Percentiles rank a stretch among this genome's conserved stretches.
Conservation (phyloP, 2,113 vertebrate genomes). For the Seriola quinqueradiata region DNA sequence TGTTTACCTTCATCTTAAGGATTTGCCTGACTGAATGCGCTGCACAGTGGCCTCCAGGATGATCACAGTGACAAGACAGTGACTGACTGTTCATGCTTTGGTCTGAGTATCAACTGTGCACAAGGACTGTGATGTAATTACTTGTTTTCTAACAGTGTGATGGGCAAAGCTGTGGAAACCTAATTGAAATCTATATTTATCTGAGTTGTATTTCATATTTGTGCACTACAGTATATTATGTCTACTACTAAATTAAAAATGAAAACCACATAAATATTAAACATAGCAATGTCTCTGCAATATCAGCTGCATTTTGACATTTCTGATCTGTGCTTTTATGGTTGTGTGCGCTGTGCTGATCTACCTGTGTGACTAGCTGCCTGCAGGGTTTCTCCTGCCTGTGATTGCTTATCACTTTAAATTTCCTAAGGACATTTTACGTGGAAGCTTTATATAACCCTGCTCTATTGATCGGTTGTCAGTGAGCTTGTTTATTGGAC, state of each 20-base stretch:
- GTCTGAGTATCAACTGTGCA: not conserved
- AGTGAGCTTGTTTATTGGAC: not conserved
- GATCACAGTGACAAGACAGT: not conserved
- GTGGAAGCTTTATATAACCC: not conserved
- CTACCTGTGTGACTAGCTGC: not conserved
- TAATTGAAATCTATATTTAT: not conserved
- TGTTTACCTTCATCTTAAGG: too few relatives aligned
- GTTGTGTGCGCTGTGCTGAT: not conserved
- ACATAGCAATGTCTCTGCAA: too few relatives aligned
- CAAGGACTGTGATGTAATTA: not conserved
- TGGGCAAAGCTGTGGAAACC: not conserved
- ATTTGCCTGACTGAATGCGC: not conserved
- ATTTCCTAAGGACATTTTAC: not conserved
- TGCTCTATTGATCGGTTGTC: not conserved
- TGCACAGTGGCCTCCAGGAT: not conserved
- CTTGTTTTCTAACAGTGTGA: not conserved
- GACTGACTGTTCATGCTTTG: not conserved
- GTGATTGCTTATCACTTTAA: not conserved
- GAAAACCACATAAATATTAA: not conserved
- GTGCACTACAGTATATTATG: too few relatives aligned
- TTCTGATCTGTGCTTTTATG: not conserved
- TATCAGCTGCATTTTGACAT: not conserved
- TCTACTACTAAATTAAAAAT: too few relatives aligned
- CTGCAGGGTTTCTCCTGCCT: not conserved
- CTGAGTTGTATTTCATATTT: too few relatives aligned